phyloP scores from a whole-genome alignment of 2,888 invertebrate species.

The Netelia inedita region DNA sequence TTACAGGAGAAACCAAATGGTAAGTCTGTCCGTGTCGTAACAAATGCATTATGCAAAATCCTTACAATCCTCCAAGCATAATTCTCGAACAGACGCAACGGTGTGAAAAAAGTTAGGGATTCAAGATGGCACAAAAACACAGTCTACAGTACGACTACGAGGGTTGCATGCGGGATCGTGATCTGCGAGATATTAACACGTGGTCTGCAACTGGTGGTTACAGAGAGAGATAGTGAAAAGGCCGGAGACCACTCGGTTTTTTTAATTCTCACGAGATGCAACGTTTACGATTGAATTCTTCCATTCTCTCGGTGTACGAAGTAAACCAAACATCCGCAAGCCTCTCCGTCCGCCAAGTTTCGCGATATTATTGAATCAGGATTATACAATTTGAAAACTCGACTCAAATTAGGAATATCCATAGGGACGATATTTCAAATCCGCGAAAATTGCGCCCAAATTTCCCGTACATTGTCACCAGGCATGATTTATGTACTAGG shows the following conservation, averaged over 20 bases:
- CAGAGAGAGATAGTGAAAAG: conserved; percentile 3
- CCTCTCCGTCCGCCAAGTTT: neutral
- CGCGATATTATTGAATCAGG: conserved; percentile 12
- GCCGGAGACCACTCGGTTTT: conserved; percentile 45
- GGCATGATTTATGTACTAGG: conserved; percentile 30
- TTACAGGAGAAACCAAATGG: conserved; percentile 51
- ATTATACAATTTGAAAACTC: neutral
- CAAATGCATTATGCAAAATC: conserved; percentile 28
- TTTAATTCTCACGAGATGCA: conserved; percentile 61
- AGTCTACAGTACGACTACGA: conserved; percentile 1
- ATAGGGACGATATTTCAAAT: conserved; percentile 33
- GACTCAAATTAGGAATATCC: neutral
- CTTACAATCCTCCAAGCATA: neutral
- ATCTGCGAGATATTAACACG: conserved; percentile 71
- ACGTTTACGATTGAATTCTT: conserved; percentile 33
- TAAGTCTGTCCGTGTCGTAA: conserved; percentile 30
- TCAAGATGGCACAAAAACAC: conserved; percentile 39
- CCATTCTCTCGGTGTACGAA: conserved; percentile 53
- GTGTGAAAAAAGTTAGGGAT: conserved; percentile 23
- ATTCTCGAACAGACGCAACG: conserved; percentile 7
- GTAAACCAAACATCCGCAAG: conserved; percentile 42
- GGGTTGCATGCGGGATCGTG: conserved; percentile 32
- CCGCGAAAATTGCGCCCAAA: conserved; percentile 27
- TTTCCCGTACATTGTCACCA: neutral
- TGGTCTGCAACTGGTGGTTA: conserved; percentile 78